phyloP scores from a whole-genome alignment of 2,113 vertebrate species.

The Falcunculus frontatus region DNA sequence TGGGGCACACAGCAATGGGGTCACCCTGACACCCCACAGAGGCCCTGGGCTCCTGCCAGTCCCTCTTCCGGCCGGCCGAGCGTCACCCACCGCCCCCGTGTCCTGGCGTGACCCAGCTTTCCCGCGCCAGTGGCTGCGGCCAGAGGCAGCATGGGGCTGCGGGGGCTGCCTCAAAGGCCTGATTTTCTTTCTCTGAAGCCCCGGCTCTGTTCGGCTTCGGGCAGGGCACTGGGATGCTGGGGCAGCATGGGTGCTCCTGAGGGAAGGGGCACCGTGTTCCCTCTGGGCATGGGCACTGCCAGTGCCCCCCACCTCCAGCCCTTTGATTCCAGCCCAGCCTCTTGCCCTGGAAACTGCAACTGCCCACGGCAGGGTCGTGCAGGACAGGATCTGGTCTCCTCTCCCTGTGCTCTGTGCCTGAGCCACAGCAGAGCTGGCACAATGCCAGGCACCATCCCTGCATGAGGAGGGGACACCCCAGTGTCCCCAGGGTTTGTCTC shows the following conservation, averaged over 20 bases:
- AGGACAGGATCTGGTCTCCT: neutral
- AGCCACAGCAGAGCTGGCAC: neutral
- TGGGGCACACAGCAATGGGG: neutral
- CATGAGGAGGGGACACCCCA: accelerated
- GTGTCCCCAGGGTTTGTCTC: neutral
- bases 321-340: neutral
- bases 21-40: neutral
- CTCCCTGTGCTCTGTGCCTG: neutral
- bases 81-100: neutral
- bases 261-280: neutral
- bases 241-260: neutral
- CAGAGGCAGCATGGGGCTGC: neutral
- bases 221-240: neutral
- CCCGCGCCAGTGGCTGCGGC: neutral
- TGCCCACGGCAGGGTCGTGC: neutral
- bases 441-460: neutral
- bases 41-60: neutral
- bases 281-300: accelerated
- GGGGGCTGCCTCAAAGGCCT: conserved; percentile 5
- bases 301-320: neutral
- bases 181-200: neutral
- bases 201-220: neutral
- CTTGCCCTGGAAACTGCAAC: neutral
- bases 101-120: neutral
- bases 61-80: neutral